Percentiles rank a stretch among this genome's conserved stretches.
phyloP scores from a whole-genome alignment of 2,888 invertebrate species.

The Parapristionchus giblindavisi region DNA sequence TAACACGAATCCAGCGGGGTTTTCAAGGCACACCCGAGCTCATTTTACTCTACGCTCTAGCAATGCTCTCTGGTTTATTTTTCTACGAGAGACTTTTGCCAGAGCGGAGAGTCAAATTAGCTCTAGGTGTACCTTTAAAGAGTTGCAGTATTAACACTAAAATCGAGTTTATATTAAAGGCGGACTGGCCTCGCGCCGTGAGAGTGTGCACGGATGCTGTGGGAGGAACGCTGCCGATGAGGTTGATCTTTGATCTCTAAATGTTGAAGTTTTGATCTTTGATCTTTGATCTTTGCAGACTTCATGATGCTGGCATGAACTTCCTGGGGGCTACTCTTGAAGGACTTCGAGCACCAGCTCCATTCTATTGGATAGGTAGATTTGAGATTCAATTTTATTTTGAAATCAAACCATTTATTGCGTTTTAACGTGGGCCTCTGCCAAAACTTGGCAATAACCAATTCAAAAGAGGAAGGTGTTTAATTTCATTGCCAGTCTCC shows the following conservation, averaged over 20 bases:
- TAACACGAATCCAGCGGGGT: too few species aligned
- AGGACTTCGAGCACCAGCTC: conserved; percentile 44
- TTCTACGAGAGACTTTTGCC: too few species aligned
- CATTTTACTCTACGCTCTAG: too few species aligned
- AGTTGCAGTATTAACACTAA: too few species aligned
- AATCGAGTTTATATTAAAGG: too few species aligned
- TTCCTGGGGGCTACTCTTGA: conserved; percentile 45
- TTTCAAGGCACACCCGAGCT: too few species aligned
- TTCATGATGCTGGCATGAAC: background rate
- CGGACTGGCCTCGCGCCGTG: conserved; percentile 32
- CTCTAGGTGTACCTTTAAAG: too few species aligned
- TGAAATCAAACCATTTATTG: background rate
- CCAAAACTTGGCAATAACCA: too few species aligned
- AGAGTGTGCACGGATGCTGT: conserved; percentile 8
- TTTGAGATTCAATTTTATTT: background rate
- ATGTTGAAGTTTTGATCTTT: background rate
- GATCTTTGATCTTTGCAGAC: conserved; percentile 33
- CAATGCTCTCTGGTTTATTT: too few species aligned
- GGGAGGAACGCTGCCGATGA: conserved; percentile 33
- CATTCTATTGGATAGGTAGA: conserved; percentile 62
- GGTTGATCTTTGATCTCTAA: conserved; percentile 14
- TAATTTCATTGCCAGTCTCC: background rate
- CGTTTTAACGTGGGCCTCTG: too few species aligned
- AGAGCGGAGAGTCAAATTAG: too few species aligned
- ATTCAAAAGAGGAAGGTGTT: background rate